These are phyloP conservation scores for Watersipora subatra DNA, from an alignment of 1,140 invertebrate species.

Conservation along the genomic window DNA sequence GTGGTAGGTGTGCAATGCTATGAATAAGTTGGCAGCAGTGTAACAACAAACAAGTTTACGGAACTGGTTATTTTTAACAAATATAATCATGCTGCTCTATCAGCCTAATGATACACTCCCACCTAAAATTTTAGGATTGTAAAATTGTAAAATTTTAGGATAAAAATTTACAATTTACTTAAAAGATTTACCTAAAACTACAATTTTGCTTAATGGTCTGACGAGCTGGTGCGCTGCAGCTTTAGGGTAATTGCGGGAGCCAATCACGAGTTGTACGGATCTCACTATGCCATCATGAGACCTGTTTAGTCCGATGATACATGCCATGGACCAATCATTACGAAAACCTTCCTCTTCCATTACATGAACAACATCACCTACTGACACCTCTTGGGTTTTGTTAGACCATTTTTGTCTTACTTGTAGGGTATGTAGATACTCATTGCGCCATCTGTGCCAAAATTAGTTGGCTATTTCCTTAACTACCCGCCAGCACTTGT, in stretches of 20 bases:
- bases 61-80: too few relatives aligned
- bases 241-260: too few relatives aligned
- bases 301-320: background rate
- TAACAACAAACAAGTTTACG: too few relatives aligned
- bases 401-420: background rate
- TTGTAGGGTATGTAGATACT: background rate
- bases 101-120: too few relatives aligned
- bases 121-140: too few relatives aligned
- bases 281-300: background rate
- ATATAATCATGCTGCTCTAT: too few relatives aligned
- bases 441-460: constrained; percentile 2
- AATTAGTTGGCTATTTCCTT: background rate
- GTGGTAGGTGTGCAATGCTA: too few relatives aligned
- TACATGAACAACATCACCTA: background rate
- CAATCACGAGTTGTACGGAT: background rate
- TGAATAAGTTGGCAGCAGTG: too few relatives aligned
- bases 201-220: background rate
- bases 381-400: background rate
- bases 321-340: background rate
- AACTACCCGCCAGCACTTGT: constrained; percentile 1
- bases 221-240: too few relatives aligned
- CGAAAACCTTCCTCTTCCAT: background rate
- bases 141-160: too few relatives aligned
- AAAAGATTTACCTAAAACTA: background rate
- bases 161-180: too few relatives aligned